Evolutionary conservation across 2,888 invertebrate species (phyloP), one percentile per base, ranked within the genome.

Genomic region (Mimas tiliae): DNA sequence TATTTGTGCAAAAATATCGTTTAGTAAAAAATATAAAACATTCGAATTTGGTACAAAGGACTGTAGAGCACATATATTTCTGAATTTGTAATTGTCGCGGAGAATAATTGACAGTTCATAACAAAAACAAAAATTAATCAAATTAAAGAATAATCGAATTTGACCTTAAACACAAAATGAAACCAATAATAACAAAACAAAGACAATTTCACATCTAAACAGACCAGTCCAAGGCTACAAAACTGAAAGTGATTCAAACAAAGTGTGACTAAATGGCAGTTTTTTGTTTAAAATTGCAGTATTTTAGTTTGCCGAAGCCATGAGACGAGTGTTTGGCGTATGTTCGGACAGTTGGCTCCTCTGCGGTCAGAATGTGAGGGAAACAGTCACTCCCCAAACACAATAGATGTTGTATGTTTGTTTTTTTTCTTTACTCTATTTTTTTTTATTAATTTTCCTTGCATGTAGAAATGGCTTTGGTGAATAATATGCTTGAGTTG

Each of bases 291-390:
- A 84, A 84, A 82, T 77, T 76, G 73, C 72, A 72, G 48, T 67
- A 70, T 73, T 73, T 38, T 62, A 58, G 38, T 50, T 42, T 21
- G 14, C 19, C 50, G 62, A 51, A 38, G 58, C 63, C 55, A 94
- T 94, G 94, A 93, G 94, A 85, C 87, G 94, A 65, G 94, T 94
- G 38, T 93, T 94, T 64, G 94, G 94, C 58, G 94, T 94, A 6
- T 94, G 94, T 80, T 89, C 94, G 6, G 94, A 94, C 73, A 90
- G 94, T 73, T 92, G 93, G 90, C 82, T 90, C 70, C 90, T 92
- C 71, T 94, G 94, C 77, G 92, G 94, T 76, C 94, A 94, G 86
- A 93, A 93, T 93, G 94, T 94, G 91, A 93, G 93, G 80, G 52
- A 68, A 88, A 80, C 84, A 85, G 77, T 77, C 73, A 82, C 88